Evolutionary conservation across 2,797 vertebrate genomes (phyloP), one percentile per base, ranked within the genome.

Genomic region (Alcedo atthis): DNA sequence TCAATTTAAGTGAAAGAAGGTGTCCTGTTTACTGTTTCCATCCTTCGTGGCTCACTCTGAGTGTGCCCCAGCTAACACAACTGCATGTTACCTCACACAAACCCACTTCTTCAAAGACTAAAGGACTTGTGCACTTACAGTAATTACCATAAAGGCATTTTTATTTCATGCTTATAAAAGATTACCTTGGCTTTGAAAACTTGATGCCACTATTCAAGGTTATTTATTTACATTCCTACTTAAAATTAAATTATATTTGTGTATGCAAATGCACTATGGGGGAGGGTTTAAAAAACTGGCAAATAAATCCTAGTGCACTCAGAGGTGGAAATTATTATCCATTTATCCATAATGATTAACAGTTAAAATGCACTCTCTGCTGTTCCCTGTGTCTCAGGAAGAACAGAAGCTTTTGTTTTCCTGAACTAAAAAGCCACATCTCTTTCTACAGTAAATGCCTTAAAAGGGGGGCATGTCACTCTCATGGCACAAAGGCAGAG

Each of bases 401-500:
- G 92, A 97, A 96, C 58, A 96, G 92, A 81, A 85, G 93, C 92
- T 97, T 97, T 96, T 96, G 95, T 97, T 95, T 96, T 95, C 96
- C 98, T 96, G 96, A 98, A 98, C 97, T 97, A 98, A 98, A 98
- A 97, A 94, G 83, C 64, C 71, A 85, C 63, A 45, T 93, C 71
- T 94, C 92, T 96, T 93, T 96, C 96, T 96, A 85, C 87, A 97
- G 87, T 90, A 94, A 96, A 92, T 90, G 85, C 81, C 93, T 96
- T 95, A 73, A 84, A 93, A 90, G 21, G 40, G 40, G 42, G 53
- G 43, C 81, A 81, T 15, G 3, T 94, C 89, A 58, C 32, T 80
- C 63, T 76, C 32, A 21, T 95, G 81, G 95, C 92, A 91, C 73
- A 87, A 95, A 91, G 90, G 85, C 94, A 96, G 73, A 61, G 33